Evolutionary conservation across 2,888 invertebrate species (phyloP).

Genomic region (Leptinotarsa rubiginosa): DNA sequence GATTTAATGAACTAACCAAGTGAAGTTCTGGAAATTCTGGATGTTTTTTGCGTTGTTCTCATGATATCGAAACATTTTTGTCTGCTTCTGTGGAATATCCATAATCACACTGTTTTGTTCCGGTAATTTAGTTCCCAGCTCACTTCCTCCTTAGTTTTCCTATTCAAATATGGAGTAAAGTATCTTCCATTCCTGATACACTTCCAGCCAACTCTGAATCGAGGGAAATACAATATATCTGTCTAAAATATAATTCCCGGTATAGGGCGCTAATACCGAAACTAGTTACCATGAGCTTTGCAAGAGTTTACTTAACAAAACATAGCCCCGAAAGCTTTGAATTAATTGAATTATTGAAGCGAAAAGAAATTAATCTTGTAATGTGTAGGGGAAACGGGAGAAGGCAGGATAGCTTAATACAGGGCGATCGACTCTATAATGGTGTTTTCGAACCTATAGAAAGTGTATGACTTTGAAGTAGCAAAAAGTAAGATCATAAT

Average conservation of each 20-base stretch:
- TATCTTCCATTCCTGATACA: neutral
- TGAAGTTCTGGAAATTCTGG: neutral
- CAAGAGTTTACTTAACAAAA: slow-evolving; percentile 65
- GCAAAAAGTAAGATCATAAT: neutral
- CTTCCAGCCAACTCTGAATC: slow-evolving; percentile 5
- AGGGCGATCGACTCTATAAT: neutral
- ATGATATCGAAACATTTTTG: too few species aligned
- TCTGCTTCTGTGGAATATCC: too few species aligned
- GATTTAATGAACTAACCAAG: neutral
- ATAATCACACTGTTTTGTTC: too few species aligned
- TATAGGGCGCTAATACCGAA: slow-evolving; percentile 59
- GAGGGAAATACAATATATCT: slow-evolving; percentile 20
- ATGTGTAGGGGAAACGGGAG: slow-evolving; percentile 59
- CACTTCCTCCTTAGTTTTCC: neutral
- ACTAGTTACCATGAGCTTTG: slow-evolving; percentile 62
- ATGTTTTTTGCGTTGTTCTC: too few species aligned
- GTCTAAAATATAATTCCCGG: slow-evolving; percentile 19
- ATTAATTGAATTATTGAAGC: slow-evolving; percentile 69
- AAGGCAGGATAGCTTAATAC: slow-evolving; percentile 1
- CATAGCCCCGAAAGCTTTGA: slow-evolving; percentile 64
- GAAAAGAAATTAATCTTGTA: slow-evolving; percentile 69
- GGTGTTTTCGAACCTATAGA: neutral
- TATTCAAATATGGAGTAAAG: slow-evolving; percentile 10
- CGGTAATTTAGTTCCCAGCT: neutral
- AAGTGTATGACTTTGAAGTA: neutral